Evolutionary conservation across 1,140 invertebrate genomes (phyloP), one percentile per base, ranked within the genome.

Genomic region (Listronotus bonariensis): DNA sequence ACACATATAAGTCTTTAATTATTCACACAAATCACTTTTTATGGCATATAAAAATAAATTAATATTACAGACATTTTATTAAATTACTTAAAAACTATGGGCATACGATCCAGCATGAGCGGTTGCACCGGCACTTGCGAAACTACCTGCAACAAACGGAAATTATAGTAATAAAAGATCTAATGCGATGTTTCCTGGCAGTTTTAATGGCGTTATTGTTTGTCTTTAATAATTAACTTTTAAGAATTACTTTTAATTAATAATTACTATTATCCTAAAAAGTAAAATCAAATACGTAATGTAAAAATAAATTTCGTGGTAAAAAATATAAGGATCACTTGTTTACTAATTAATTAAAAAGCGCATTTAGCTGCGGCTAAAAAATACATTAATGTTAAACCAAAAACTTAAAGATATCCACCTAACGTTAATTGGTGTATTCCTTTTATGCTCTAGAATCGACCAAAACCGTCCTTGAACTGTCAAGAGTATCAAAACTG

Each of bases 141-240:
- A 55, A 55, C 53, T 55, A 55, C 38, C 53, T 55, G 53, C 7
- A 55, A 55, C 18, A 55, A 55, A 55, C 8, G 41, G 41, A 38
- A 55, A 42, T 55, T 42, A 55, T 15, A 42, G 12, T 42, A 55
- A 48, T 48, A 10, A 14, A 26, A 42, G 14, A 32, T 7, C 11
- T 34, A 52, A 52, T 52, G 12, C 17, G 32, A 9, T 52, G n/a
- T 52, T 36, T n/a, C 12, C 32, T 18, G 8, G 10, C 31, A 38
- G 12, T 32, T 49, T 49, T 17, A 20, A 14, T 6, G 11, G 11
- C n/a, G 12, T 52, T 26, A 32, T 52, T 43, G 41, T 14, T 15
- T 40, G 10, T 12, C 10, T 48, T 48, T 7, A 20, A 7, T 48
- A 48, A 48, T 48, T 48, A 48, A 45, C 17, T 45, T 45, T 3